phyloP scores from a whole-genome alignment of 2,113 vertebrate genomes.

The Cnemophilus loriae region DNA sequence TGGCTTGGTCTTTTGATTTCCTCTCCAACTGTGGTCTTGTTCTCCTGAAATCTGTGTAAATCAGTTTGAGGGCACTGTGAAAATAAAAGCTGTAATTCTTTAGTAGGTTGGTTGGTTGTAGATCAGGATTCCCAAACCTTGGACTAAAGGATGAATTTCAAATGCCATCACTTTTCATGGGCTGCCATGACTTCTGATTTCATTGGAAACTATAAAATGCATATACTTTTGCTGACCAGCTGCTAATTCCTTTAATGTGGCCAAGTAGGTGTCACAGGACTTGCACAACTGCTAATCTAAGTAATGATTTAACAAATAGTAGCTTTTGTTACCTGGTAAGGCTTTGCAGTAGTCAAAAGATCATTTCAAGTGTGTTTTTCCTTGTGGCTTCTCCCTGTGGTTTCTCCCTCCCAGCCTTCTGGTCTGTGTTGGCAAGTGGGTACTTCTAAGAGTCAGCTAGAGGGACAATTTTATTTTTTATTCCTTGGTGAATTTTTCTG shows the following conservation, averaged over 20 bases:
- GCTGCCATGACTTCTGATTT: background rate
- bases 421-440: background rate
- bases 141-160: background rate
- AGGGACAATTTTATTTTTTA: background rate
- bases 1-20: background rate
- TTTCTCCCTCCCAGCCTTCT: background rate
- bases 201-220: background rate
- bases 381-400: background rate
- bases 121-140: background rate
- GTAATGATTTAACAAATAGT: background rate
- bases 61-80: background rate
- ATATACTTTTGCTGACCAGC: background rate
- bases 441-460: background rate
- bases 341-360: background rate
- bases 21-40: background rate
- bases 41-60: background rate
- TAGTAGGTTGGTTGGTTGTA: background rate
- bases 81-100: background rate
- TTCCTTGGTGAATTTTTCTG: background rate
- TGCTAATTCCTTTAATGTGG: background rate
- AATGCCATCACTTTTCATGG: background rate
- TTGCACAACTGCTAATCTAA: background rate
- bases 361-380: background rate
- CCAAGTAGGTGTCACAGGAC: accelerated
- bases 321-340: background rate